These are phyloP conservation scores for Epinephelus moara DNA, from an alignment of 2,113 vertebrate species.

Conservation along the genomic window DNA sequence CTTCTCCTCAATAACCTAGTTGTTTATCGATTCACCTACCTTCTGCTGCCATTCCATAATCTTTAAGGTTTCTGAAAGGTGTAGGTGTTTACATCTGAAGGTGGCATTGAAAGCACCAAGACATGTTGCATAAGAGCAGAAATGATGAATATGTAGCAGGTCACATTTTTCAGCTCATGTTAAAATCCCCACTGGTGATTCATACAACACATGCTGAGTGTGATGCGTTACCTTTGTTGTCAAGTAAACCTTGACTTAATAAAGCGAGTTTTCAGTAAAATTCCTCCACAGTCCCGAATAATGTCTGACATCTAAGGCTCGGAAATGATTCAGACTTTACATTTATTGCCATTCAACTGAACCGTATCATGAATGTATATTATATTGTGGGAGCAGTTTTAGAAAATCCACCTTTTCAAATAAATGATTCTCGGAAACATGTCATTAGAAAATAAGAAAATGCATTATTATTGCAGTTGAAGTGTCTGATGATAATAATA, in stretches of 20 bases:
- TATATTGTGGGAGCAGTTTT: background rate
- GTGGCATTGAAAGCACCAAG: conserved; percentile 1
- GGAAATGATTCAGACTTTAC: background rate
- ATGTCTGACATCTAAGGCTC: background rate
- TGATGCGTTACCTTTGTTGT: conserved; percentile 4
- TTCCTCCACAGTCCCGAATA: background rate
- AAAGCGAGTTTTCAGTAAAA: background rate
- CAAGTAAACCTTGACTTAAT: conserved; percentile 12
- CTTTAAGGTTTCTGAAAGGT: background rate
- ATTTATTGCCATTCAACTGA: background rate
- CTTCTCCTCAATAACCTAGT: background rate
- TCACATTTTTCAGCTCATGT: conserved; percentile 10
- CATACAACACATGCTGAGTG: background rate
- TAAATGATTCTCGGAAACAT: background rate
- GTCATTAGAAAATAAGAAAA: background rate
- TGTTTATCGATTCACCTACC: background rate
- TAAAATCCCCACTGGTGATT: conserved; percentile 6
- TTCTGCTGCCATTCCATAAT: background rate
- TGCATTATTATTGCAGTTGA: background rate
- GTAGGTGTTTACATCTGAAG: conserved; percentile 27
- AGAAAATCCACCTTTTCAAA: background rate
- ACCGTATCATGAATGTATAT: background rate
- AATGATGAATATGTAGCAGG: background rate
- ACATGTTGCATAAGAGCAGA: background rate
- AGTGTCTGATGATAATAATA: background rate